phyloP scores from a whole-genome alignment of 1,140 invertebrate genomes.

The Plodia interpunctella region DNA sequence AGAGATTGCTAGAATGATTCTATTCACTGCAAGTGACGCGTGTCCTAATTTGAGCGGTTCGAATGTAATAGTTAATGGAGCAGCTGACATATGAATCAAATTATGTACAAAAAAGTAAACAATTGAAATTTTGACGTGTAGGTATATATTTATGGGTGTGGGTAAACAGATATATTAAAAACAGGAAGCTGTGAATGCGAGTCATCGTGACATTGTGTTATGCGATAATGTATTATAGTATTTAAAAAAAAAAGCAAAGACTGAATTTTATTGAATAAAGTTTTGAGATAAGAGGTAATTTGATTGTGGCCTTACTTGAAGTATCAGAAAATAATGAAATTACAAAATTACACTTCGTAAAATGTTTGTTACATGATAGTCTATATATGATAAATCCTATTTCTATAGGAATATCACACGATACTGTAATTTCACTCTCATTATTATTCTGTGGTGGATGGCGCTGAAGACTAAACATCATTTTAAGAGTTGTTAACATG shows the following conservation, averaged over 20 bases:
- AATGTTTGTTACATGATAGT: neutral
- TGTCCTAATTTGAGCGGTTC: conserved; percentile 88
- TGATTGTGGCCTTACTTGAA: neutral
- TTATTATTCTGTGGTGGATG: neutral
- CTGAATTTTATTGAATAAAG: neutral
- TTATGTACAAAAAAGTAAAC: neutral
- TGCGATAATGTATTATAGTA: neutral
- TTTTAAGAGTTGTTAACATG: too few species aligned
- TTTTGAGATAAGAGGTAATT: neutral
- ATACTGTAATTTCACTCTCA: neutral
- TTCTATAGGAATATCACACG: too few species aligned
- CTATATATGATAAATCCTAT: neutral
- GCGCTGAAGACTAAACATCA: neutral
- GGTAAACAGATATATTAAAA: neutral
- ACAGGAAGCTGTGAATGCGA: neutral
- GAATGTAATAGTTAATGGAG: conserved; percentile 88
- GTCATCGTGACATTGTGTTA: neutral
- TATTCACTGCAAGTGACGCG: conserved; percentile 87
- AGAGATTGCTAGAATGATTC: conserved; percentile 88
- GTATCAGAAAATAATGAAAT: neutral
- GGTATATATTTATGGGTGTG: conserved; percentile 14
- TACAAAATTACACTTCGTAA: neutral
- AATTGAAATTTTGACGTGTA: conserved; percentile 1
- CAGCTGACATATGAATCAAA: conserved; percentile 12
- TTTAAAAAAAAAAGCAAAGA: neutral